A percentile compares a stretch with the other conserved stretches of the same genome.
Conservation (phyloP, 2,888 invertebrate species). For the Malachius bipustulatus region DNA sequence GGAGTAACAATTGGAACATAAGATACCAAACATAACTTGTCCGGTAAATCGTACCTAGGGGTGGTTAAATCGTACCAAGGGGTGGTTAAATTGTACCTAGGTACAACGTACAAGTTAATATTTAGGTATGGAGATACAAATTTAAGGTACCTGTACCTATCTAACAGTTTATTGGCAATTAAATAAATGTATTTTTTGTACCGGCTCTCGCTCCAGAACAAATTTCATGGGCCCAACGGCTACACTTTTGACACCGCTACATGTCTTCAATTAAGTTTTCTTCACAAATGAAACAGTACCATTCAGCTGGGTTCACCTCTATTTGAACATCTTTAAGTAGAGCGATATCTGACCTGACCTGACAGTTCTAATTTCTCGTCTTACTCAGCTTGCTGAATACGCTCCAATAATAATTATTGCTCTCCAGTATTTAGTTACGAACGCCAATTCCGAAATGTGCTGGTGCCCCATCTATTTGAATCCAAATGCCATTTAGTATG, state of each 20-base stretch:
- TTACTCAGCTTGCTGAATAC: no score
- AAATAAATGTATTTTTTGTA: constrained; percentile 6
- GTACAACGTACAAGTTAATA: no score
- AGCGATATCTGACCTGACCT: no score
- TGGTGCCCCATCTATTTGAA: no score
- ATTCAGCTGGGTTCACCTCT: constrained; percentile 5
- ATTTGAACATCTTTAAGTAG: constrained; percentile 4
- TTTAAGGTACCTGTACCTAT: background rate
- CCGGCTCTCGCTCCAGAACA: constrained; percentile 4
- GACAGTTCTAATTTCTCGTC: no score
- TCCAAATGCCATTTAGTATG: no score
- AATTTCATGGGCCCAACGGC: constrained; percentile 6
- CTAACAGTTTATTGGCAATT: background rate
- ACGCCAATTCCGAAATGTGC: no score
- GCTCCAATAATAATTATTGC: no score
- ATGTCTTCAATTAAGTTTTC: constrained; percentile 2
- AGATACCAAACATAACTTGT: no score
- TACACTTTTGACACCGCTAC: constrained; percentile 6
- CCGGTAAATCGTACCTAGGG: constrained; percentile 6
- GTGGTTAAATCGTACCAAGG: constrained; percentile 6
- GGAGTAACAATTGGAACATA: background rate
- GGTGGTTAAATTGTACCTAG: constrained; percentile 6
- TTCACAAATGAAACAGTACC: constrained; percentile 7
- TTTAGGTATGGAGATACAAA: no score
- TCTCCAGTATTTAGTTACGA: no score